These are phyloP conservation scores for Villa cingulata DNA, from an alignment of 2,888 invertebrate species.

Conservation along the genomic window DNA sequence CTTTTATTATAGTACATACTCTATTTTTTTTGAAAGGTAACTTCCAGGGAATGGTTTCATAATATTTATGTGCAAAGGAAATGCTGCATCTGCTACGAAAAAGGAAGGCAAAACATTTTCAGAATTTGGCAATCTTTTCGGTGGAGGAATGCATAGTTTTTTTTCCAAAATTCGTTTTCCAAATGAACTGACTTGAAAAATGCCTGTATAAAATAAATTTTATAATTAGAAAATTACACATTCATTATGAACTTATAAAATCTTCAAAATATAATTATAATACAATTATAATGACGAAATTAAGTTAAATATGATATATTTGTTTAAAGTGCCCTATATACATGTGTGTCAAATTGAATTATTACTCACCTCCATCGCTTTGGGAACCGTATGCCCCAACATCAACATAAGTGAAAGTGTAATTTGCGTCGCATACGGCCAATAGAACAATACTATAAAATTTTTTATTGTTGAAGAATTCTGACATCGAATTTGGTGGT, in stretches of 20 bases:
- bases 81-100: too few species aligned
- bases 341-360: too few species aligned
- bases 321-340: too few species aligned
- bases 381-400: background rate
- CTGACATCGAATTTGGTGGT: background rate
- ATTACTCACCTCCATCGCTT: too few species aligned
- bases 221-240: too few species aligned
- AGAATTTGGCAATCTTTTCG: background rate
- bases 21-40: background rate
- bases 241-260: too few species aligned
- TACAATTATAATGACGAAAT: too few species aligned
- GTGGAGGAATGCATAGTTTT: background rate
- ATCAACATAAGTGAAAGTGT: background rate
- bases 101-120: background rate
- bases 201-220: background rate
- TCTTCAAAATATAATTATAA: background rate
- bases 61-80: too few species aligned
- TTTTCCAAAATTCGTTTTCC: constrained; percentile 1
- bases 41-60: background rate
- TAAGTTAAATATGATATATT: too few species aligned
- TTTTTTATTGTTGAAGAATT: background rate
- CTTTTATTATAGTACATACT: constrained; percentile 1
- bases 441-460: background rate
- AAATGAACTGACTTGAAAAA: constrained; percentile 2
- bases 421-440: background rate